phyloP scores from a whole-genome alignment of 2,797 vertebrate species.

The Morelia viridis region DNA sequence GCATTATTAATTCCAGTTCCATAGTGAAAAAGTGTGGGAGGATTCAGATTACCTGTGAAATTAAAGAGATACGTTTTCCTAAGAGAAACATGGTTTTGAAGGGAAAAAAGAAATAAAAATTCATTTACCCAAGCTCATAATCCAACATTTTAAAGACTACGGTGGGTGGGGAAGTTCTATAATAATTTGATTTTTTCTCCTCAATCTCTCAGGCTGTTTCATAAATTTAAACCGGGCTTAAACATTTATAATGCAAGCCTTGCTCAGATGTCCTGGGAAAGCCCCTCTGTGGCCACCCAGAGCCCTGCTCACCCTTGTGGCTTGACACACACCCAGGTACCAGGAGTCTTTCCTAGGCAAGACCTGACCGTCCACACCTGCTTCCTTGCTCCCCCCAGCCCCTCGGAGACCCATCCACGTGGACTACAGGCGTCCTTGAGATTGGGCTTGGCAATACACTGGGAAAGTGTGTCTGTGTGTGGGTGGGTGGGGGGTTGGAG shows the following conservation, averaged over 20 bases:
- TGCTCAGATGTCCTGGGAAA: no score
- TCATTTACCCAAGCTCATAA: slow-evolving; percentile 66
- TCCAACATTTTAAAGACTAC: slow-evolving; percentile 62
- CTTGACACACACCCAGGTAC: no score
- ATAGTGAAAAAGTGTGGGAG: slow-evolving; percentile 58
- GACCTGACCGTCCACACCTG: no score
- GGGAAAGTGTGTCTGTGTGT: no score
- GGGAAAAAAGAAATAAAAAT: slow-evolving; percentile 4
- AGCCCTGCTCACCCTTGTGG: no score
- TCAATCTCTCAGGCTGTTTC: slow-evolving; percentile 87
- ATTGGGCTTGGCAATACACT: no score
- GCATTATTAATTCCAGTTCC: slow-evolving; percentile 95
- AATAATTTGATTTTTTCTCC: slow-evolving; percentile 72
- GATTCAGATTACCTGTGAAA: slow-evolving; percentile 66
- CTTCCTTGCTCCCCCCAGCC: no score
- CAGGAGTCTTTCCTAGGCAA: no score
- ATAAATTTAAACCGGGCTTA: slow-evolving; percentile 93
- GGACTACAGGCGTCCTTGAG: no score
- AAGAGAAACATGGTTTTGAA: slow-evolving; percentile 59
- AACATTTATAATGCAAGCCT: slow-evolving; percentile 93
- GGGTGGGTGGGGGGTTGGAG: no score
- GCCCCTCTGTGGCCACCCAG: no score
- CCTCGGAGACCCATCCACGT: no score
- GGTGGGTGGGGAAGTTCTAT: slow-evolving; percentile 59
- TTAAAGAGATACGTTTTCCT: slow-evolving; percentile 54